Base-by-base conservation (phyloP, 2,113 vertebrate species). In the Corythoichthys haematopterus region DNA sequence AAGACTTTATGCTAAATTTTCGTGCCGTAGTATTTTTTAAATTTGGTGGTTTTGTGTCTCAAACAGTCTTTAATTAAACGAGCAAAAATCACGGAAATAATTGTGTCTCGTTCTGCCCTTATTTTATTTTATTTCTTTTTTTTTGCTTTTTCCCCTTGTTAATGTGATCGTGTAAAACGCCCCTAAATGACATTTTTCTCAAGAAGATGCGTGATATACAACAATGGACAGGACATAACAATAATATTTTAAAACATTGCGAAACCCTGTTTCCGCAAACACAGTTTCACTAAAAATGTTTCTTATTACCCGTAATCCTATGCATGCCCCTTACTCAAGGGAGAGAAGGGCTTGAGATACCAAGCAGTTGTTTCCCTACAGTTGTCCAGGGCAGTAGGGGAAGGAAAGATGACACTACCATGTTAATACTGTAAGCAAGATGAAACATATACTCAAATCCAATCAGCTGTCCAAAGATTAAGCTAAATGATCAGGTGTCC, bases 301-400 rank as follows among this genome's bases (percentile, higher is more conserved):
- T 66, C 72, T 64, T 59, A 69, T 77, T 69, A 74, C 64, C 55
- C 33, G n/a, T 73, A 33, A 56, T 64, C 36, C 33, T 40, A 61
- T 47, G 68, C 58, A 28, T 67, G 70, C 53, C 62, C 74, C 45
- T 43, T 48, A 11, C 64, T 78, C 73, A 64, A 61, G 70, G 70
- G 71, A 69, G 47, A 66, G 6, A 36, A 11, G 69, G 76, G 84
- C 77, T 82, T 80, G 70, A 82, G 79, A 84, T 77, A 78, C 28
- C 2, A 13, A 76, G 73, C 84, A 85, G 81, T 82, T 85, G 84
- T 37, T 70, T 53, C 60, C 51, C 66, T 33, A 68, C 68, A 69
- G 70, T 66, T 66, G 79, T 46, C 50, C 50, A 2, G 55, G 4
- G 52, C 64, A 40, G 65, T 66, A 65, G 67, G 64, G 53, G 65